Percentiles rank a stretch among this genome's conserved stretches.
phyloP scores from a whole-genome alignment of 2,888 invertebrate genomes.

The Pterobdella sp. region DNA sequence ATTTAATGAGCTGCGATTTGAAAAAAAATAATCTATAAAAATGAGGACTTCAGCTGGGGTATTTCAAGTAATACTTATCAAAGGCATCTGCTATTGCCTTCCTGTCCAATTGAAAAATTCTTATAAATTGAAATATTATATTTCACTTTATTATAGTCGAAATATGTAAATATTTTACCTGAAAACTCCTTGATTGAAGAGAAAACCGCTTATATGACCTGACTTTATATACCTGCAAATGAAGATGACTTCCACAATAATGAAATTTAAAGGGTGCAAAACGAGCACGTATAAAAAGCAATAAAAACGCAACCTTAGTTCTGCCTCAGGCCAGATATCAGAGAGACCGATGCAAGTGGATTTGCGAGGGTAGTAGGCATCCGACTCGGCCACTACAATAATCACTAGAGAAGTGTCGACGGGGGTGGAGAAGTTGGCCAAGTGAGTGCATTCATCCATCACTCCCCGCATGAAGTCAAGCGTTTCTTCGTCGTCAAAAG shows the following conservation, averaged over 20 bases:
- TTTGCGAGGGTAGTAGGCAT: slow-evolving; percentile 74
- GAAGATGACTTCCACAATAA: not conserved
- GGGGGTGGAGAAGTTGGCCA: slow-evolving; percentile 77
- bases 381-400: slow-evolving; percentile 78
- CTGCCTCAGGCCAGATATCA: slow-evolving; percentile 85
- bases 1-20: too few relatives aligned
- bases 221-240: slow-evolving; percentile 64
- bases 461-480: slow-evolving; percentile 89
- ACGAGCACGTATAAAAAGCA: not conserved
- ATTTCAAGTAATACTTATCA: slow-evolving; percentile 8
- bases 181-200: slow-evolving; percentile 76
- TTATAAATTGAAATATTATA: not conserved
- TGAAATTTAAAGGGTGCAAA: not conserved
- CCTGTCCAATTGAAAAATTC: not conserved
- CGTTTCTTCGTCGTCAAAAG: slow-evolving; percentile 26
- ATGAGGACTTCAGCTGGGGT: slow-evolving; percentile 1
- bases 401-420: slow-evolving; percentile 82
- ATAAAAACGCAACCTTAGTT: slow-evolving; percentile 58
- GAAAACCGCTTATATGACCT: slow-evolving; percentile 63
- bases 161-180: slow-evolving; percentile 57
- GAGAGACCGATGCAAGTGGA: slow-evolving; percentile 67
- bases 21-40: not conserved
- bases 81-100: slow-evolving; percentile 20
- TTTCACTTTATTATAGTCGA: not conserved
- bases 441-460: slow-evolving; percentile 97